Evolutionary conservation across 2,888 invertebrate species (phyloP).

Genomic region (Oligia fasciuncula): DNA sequence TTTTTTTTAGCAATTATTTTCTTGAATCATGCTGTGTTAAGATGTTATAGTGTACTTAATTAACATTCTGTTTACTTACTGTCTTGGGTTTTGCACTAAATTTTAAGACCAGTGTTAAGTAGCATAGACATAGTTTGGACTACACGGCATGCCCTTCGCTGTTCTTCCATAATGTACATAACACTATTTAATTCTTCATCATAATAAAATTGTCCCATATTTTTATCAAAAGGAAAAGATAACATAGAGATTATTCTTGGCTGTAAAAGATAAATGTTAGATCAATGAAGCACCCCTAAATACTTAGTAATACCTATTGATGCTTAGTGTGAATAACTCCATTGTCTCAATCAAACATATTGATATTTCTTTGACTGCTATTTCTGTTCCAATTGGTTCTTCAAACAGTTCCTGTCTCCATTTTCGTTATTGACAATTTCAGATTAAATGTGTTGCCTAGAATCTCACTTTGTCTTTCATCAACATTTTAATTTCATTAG

Average conservation of each 20-base stretch:
- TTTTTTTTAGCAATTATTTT: constrained; percentile 38
- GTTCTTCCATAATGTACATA: constrained; percentile 63
- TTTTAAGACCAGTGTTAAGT: constrained; percentile 70
- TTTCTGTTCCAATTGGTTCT: constrained; percentile 16
- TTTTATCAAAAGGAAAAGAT: constrained; percentile 1
- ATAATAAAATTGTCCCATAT: constrained; percentile 3
- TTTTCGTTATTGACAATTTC: constrained; percentile 13
- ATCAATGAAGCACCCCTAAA: background rate
- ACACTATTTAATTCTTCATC: constrained; percentile 11
- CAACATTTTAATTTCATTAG: constrained; percentile 16
- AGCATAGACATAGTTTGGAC: constrained; percentile 65
- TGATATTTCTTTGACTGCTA: constrained; percentile 6
- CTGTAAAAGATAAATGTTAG: constrained; percentile 9
- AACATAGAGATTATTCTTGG: background rate
- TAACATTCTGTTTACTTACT: constrained; percentile 59
- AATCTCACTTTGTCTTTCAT: constrained; percentile 55
- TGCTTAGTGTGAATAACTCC: background rate
- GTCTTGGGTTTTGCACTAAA: constrained; percentile 70
- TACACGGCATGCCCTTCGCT: constrained; percentile 59
- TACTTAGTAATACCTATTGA: background rate
- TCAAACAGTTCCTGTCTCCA: constrained; percentile 24
- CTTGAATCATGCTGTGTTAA: constrained; percentile 50
- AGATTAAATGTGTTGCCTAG: constrained; percentile 38
- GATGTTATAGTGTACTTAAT: constrained; percentile 74
- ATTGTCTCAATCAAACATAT: background rate